Conservation (phyloP, 2,888 invertebrate species). For the Protophormia terraenovae region DNA sequence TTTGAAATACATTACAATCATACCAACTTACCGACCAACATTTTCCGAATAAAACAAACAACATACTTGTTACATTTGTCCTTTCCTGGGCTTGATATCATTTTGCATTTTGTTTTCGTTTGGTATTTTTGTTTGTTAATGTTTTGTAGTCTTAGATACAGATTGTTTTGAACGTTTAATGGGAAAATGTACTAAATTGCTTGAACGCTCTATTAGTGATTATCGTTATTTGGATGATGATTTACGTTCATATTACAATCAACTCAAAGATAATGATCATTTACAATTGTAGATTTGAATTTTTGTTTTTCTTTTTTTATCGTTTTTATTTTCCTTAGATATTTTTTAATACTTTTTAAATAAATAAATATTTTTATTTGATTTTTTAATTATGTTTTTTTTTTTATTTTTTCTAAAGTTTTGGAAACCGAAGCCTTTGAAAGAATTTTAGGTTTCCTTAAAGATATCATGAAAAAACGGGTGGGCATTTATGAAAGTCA, state of each 20-base stretch:
- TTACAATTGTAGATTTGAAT: constrained; percentile 39
- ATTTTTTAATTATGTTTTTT: constrained; percentile 28
- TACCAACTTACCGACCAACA: not conserved
- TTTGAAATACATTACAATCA: constrained; percentile 16
- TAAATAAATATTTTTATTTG: constrained; percentile 32
- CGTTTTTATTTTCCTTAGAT: no score
- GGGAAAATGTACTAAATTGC: constrained; percentile 78
- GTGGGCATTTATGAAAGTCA: constrained; percentile 93
- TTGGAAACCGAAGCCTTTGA: constrained; percentile 98
- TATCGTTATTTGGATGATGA: constrained; percentile 81
- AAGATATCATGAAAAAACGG: constrained; percentile 98
- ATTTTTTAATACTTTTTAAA: constrained; percentile 1
- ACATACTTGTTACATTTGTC: not conserved
- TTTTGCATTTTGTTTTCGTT: not conserved
- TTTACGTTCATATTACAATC: constrained; percentile 78
- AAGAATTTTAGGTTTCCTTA: constrained; percentile 96
- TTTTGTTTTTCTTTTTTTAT: not conserved
- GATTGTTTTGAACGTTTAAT: constrained; percentile 80
- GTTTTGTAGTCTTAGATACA: constrained; percentile 78
- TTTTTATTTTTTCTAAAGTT: constrained; percentile 83
- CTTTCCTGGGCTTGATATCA: not conserved
- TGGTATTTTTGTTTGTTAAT: constrained; percentile 15
- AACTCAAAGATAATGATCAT: constrained; percentile 66
- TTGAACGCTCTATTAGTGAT: constrained; percentile 78
- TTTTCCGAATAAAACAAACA: not conserved